Evolutionary conservation across 2,888 invertebrate species (phyloP), one percentile per base, ranked within the genome.

Genomic region (Abrostola triplasia): DNA sequence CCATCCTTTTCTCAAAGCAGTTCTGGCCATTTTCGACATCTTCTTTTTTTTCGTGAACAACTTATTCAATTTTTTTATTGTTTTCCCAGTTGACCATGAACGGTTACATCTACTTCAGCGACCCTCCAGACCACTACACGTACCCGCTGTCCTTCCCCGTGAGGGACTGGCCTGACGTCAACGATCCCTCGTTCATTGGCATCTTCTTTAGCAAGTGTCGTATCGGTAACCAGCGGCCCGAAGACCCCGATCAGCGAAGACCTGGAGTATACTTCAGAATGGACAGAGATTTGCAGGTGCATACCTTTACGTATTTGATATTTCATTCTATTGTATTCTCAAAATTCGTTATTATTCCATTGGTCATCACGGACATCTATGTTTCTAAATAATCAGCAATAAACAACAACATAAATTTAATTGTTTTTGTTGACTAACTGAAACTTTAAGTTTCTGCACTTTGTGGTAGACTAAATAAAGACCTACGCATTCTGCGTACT

Each of bases 151-250:
- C 96, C 0, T 98, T 98, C 87, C 98, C 98, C 0, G 93, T 97
- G 0, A 96, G 96, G 77, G 98, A 98, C 79, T 98, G 98, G 98
- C 98, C 98, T 0, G 95, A 94, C 66, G 95, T 96, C 75, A 97
- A 97, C 80, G 99, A 99, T 90, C 99, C 98, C 0, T 96, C 98
- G 0, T 98, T 99, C 89, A 98, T 99, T 74, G 99, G 98, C 0
- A 98, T 98, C 70, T 99, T 98, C 95, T 98, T 97, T 92, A 98
- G 98, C 88, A 98, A 97, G 87, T 98, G 98, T 84, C 96, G 98
- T 57, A 97, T 98, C 52, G 98, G 98, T 10, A 95, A 94, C 56
- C 92, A 97, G 62, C 95, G 97, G 67, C 95, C 95, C 0, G 96
- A 96, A 13, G 98, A 98, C 77, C 90, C 96, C 4, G 98, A 98